phyloP scores from a whole-genome alignment of 2,113 vertebrate genomes.

The Physeter macrocephalus region DNA sequence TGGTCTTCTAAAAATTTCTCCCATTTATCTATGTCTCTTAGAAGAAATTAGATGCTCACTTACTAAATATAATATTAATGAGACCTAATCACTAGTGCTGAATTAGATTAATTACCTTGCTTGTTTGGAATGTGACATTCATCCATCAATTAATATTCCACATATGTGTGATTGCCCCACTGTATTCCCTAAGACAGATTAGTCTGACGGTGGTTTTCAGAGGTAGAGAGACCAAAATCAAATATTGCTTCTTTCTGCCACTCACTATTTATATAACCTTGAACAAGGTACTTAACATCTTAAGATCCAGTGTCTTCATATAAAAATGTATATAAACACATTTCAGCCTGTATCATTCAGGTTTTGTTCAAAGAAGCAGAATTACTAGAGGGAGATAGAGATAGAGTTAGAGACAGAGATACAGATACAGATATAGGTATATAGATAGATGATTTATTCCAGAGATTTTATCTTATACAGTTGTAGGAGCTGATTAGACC shows the following conservation, averaged over 20 bases:
- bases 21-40: constrained; percentile 69
- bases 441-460: background rate
- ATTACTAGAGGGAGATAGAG: background rate
- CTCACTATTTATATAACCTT: constrained; percentile 29
- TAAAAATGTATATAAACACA: background rate
- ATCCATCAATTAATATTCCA: constrained; percentile 70
- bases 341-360: background rate
- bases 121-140: constrained; percentile 73
- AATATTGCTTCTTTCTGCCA: background rate
- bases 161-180: constrained; percentile 41
- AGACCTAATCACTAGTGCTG: constrained; percentile 68
- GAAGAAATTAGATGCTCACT: constrained; percentile 68
- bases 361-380: background rate
- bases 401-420: background rate
- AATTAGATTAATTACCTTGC: constrained; percentile 75
- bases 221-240: constrained; percentile 3
- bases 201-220: constrained; percentile 11
- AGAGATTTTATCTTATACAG: background rate
- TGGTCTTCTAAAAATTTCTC: constrained; percentile 51
- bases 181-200: constrained; percentile 43
- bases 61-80: constrained; percentile 71
- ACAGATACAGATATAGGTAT: background rate
- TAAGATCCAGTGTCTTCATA: background rate
- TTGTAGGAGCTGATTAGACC: background rate
- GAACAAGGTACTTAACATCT: background rate